Evolutionary conservation across 2,888 invertebrate genomes (phyloP).

Genomic region (Junonia oenone): DNA sequence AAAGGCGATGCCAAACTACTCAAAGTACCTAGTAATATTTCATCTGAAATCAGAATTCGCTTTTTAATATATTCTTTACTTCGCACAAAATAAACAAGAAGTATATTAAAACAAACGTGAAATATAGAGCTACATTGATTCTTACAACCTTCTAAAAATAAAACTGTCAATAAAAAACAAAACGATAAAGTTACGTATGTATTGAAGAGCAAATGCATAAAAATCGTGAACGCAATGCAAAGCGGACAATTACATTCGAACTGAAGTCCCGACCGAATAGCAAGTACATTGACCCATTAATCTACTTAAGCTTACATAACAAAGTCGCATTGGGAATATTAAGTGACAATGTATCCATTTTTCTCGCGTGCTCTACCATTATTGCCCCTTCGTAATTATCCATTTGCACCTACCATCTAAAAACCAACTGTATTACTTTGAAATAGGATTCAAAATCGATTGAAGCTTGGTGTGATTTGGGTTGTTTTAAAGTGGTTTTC

Average conservation of each 20-base stretch:
- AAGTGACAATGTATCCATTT: slow-evolving; percentile 47
- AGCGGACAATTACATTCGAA: slow-evolving; percentile 35
- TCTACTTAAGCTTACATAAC: slow-evolving; percentile 60
- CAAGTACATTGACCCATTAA: slow-evolving; percentile 62
- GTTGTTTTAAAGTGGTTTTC: slow-evolving; percentile 25
- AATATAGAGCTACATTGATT: no score
- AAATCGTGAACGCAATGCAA: slow-evolving; percentile 27
- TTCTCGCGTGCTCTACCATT: slow-evolving; percentile 47
- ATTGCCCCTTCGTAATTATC: slow-evolving; percentile 42
- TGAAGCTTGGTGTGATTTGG: not conserved
- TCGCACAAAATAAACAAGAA: no score
- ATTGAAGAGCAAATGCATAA: slow-evolving; percentile 5
- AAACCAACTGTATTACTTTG: slow-evolving; percentile 7
- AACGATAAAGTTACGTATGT: not conserved
- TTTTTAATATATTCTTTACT: no score
- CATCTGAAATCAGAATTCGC: no score
- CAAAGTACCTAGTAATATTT: no score
- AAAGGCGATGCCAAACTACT: no score
- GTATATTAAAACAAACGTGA: no score
- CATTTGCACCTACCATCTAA: slow-evolving; percentile 3
- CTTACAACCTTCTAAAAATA: no score
- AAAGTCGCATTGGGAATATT: slow-evolving; percentile 42
- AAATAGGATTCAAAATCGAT: slow-evolving; percentile 4
- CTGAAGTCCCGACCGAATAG: slow-evolving; percentile 41
- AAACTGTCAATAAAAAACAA: not conserved